Percentiles rank a stretch among this genome's conserved stretches.
phyloP scores from a whole-genome alignment of 2,888 invertebrate species.

The Acrobasis repandana region DNA sequence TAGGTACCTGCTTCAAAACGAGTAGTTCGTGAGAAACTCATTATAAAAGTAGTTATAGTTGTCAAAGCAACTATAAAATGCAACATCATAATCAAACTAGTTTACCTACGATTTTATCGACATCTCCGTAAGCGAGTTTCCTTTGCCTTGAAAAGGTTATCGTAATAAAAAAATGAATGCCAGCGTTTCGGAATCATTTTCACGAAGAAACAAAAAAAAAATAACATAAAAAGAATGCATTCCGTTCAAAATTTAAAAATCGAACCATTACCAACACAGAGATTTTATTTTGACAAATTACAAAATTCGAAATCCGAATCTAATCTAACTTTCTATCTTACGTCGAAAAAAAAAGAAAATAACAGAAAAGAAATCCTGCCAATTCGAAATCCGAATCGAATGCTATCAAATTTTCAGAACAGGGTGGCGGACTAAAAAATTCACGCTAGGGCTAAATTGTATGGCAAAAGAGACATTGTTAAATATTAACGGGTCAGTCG shows the following conservation, averaged over 20 bases:
- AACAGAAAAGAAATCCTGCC: neutral
- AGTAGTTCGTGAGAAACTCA: slow-evolving; percentile 19
- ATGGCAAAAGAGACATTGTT: slow-evolving; percentile 36
- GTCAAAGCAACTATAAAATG: slow-evolving; percentile 9
- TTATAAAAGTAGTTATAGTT: slow-evolving; percentile 21
- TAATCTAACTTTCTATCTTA: too few species aligned
- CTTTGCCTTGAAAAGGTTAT: neutral
- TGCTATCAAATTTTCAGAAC: slow-evolving; percentile 40
- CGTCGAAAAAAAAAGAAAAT: too few species aligned
- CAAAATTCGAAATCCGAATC: too few species aligned
- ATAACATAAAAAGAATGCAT: neutral
- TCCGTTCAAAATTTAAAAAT: slow-evolving; percentile 10
- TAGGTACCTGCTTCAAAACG: neutral
- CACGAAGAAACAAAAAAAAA: neutral
- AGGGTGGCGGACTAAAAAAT: slow-evolving; percentile 51
- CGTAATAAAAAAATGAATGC: too few species aligned
- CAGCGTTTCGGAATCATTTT: neutral
- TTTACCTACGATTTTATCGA: slow-evolving; percentile 38
- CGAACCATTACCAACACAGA: too few species aligned
- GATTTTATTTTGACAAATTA: too few species aligned
- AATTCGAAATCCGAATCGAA: slow-evolving; percentile 27
- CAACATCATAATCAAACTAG: slow-evolving; percentile 32
- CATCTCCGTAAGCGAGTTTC: slow-evolving; percentile 1
- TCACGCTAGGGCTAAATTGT: slow-evolving; percentile 40
- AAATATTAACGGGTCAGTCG: slow-evolving; percentile 42